phyloP scores from a whole-genome alignment of 2,113 vertebrate genomes.

The Capreolus pygargus region DNA sequence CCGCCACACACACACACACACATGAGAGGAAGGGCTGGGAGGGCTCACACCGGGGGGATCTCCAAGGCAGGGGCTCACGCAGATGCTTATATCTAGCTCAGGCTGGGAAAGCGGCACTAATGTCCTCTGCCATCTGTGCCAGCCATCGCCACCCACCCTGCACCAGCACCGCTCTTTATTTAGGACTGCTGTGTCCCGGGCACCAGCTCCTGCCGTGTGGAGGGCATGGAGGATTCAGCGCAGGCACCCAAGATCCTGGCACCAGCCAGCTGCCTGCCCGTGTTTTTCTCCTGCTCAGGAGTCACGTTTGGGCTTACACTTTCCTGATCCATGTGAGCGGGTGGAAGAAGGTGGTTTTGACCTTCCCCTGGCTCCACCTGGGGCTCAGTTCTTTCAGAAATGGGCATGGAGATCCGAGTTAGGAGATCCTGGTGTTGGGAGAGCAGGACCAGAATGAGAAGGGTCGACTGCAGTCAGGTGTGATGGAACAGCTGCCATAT shows the following conservation, averaged over 20 bases:
- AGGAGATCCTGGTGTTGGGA: not conserved
- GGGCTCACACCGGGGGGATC: not conserved
- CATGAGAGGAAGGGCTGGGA: not conserved
- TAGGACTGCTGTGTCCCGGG: not conserved
- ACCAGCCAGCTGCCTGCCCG: not conserved
- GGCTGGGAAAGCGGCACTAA: not conserved
- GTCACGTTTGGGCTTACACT: not conserved
- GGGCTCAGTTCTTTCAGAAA: not conserved
- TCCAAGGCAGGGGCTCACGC: not conserved
- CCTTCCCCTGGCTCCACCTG: not conserved
- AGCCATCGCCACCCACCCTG: accelerated
- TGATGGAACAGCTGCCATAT: not conserved
- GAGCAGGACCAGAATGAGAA: not conserved
- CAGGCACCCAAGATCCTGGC: accelerated
- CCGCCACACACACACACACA: too few relatives aligned
- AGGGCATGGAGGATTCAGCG: not conserved
- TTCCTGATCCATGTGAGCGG: not conserved
- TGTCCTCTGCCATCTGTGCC: not conserved
- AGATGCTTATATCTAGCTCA: not conserved
- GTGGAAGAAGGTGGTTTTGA: not conserved
- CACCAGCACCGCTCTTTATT: too few relatives aligned
- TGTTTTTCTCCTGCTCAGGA: not conserved
- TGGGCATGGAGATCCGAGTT: not conserved
- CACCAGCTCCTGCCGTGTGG: accelerated
- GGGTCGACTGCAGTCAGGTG: not conserved